Base-by-base conservation (phyloP, 2,113 vertebrate genomes). In the Onychostoma macrolepis region DNA sequence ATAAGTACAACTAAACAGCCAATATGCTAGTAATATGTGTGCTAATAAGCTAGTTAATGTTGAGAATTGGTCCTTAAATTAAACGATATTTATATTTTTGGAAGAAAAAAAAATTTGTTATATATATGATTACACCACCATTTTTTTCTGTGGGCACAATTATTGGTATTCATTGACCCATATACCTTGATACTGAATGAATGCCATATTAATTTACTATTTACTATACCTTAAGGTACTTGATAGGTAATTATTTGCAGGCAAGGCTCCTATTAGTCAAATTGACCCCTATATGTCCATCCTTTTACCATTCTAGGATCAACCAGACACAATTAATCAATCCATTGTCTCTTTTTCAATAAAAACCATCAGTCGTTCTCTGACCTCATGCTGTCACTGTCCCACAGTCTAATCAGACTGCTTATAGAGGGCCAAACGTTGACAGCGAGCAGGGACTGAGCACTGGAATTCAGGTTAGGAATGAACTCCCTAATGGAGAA, bases 401-500 rank as follows among this genome's bases (percentile, higher is more conserved):
- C 61, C 50, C 76, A 45, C 13, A 13, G 33, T 61, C 45, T 75
- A 58, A 78, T 78, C 79, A 67, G 43, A 48, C 56, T 58, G 33
- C n/a, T 26, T 56, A 38, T 48, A 84, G 38, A 75, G 11, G 41
- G 71, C 4, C 24, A 24, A 67, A 85, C 8, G 30, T 2, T 53
- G n/a, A 79, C 69, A 85, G 45, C 5, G 63, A 83, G 77, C 71
- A 69, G 81, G 48, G 76, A 83, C 48, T 87, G 13, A 83, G 56
- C 24, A 36, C 28, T 67, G 48, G 81, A 87, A 74, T 61, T 26
- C 48, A 74, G 77, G 76, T 53, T 43, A 91, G 91, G 89, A 91
- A 91, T 92, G 89, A 90, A 91, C 94, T 95, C 95, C 94, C 94
- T 93, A 97, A 96, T 96, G 94, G 95, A 95, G 93, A 30, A 0